Evolutionary conservation across 2,113 vertebrate genomes (phyloP).

Genomic region (Podiceps cristatus): DNA sequence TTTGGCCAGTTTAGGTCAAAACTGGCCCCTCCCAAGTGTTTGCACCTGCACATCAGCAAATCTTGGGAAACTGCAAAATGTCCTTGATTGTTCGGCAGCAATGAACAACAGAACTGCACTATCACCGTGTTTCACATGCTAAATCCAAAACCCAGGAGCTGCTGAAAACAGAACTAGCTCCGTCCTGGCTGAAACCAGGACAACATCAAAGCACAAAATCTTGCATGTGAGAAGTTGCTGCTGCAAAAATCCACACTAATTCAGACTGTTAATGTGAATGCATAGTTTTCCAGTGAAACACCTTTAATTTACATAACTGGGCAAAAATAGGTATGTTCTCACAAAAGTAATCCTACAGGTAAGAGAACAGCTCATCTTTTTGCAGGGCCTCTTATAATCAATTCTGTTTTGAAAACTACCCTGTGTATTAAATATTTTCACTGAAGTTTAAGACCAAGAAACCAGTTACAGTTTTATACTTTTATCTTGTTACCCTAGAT

Average conservation of each 20-base stretch:
- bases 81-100: too few species aligned
- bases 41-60: too few species aligned
- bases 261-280: neutral
- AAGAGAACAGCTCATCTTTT: neutral
- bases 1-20: too few species aligned
- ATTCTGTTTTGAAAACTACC: neutral
- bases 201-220: neutral
- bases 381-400: neutral
- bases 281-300: neutral
- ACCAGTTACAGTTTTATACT: neutral
- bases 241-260: neutral
- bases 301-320: neutral
- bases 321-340: neutral
- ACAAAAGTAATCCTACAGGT: neutral
- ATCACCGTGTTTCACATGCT: too few species aligned
- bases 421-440: neutral
- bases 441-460: neutral
- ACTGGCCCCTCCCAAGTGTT: too few species aligned
- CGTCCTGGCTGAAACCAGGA: too few species aligned
- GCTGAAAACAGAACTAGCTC: too few species aligned
- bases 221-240: neutral
- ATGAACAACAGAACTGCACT: too few species aligned
- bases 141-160: too few species aligned
- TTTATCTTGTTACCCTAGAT: neutral
- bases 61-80: too few species aligned